A percentile compares a stretch with the other conserved stretches of the same genome.
Evolutionary conservation across 1,140 invertebrate genomes (phyloP).

Genomic region (Trichonephila clavata): DNA sequence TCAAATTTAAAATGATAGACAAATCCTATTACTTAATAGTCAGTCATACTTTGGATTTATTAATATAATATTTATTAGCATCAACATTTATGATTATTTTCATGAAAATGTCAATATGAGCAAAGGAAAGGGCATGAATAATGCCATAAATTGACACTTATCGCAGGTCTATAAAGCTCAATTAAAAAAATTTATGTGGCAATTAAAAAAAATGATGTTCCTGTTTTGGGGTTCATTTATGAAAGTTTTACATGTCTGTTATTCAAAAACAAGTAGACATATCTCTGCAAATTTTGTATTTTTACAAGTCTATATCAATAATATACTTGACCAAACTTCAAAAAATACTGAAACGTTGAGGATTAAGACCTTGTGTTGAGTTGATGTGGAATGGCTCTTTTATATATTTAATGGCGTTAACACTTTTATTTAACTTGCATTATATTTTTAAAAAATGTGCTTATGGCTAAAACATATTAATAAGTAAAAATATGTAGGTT

Average conservation of each 20-base stretch:
- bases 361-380: background rate
- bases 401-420: no score
- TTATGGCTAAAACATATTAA: no score
- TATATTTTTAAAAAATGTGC: no score
- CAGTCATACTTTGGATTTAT: background rate
- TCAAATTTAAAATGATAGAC: background rate
- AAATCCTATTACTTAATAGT: background rate
- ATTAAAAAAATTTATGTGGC: background rate
- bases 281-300: background rate
- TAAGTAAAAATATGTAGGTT: no score
- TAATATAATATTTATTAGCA: background rate
- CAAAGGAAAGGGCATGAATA: background rate
- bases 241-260: background rate
- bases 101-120: constrained; percentile 6
- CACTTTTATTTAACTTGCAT: no score
- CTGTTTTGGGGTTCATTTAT: background rate
- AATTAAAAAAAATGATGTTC: background rate
- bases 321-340: background rate
- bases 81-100: background rate
- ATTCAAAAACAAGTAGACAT: background rate
- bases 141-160: background rate
- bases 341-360: background rate
- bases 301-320: background rate
- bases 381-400: background rate
- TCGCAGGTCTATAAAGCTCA: background rate